Percentiles rank a stretch among this genome's conserved stretches.
phyloP scores from a whole-genome alignment of 2,888 invertebrate species.

The Campoletis raptor region DNA sequence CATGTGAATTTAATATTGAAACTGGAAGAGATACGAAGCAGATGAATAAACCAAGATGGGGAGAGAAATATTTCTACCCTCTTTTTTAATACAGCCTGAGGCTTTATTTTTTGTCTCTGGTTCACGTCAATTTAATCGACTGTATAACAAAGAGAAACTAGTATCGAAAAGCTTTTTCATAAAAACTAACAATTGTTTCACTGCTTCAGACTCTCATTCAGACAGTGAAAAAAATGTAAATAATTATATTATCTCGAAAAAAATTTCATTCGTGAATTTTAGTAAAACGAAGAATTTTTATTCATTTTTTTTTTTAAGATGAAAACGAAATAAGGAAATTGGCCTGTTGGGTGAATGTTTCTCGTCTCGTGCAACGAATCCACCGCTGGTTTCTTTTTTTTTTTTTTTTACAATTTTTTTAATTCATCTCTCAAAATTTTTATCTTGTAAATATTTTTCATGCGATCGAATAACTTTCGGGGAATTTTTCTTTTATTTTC shows the following conservation, averaged over 20 bases:
- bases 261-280: background rate
- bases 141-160: background rate
- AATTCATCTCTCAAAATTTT: too few species aligned
- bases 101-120: background rate
- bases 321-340: too few species aligned
- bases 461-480: too few species aligned
- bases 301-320: background rate
- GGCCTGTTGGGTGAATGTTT: background rate
- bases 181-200: background rate
- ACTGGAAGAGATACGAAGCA: slow-evolving; percentile 8
- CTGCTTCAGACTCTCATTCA: background rate
- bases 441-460: too few species aligned
- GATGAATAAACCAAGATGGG: slow-evolving; percentile 26
- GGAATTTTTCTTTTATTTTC: too few species aligned
- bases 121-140: background rate
- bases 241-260: background rate
- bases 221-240: background rate
- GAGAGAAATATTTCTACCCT: slow-evolving; percentile 1
- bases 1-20: slow-evolving; percentile 17
- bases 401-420: too few species aligned
- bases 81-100: background rate
- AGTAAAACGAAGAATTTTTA: background rate
- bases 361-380: too few species aligned
- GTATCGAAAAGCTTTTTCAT: background rate
- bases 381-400: too few species aligned